Conservation (phyloP, 2,113 vertebrate genomes). For the Tetrao urogallus region DNA sequence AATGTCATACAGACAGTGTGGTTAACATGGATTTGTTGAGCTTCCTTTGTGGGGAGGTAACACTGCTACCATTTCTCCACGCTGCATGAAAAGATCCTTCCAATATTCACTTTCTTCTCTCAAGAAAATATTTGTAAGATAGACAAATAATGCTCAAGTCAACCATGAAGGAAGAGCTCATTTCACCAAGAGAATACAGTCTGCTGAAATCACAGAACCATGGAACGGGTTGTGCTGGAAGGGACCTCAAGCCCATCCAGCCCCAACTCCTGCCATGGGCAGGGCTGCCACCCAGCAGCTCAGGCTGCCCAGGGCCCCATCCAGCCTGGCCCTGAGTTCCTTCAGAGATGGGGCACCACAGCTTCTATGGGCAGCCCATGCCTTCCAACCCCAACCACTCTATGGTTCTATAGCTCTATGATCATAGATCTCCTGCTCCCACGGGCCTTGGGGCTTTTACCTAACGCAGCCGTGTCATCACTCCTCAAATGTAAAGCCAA, state of each 20-base stretch:
- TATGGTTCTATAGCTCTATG: too few species aligned
- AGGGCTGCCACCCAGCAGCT: too few species aligned
- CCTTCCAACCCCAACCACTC: too few species aligned
- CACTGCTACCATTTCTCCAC: background rate
- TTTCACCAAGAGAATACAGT: background rate
- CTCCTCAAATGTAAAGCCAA: slow-evolving; percentile 34
- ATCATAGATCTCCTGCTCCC: background rate
- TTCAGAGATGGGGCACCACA: too few species aligned
- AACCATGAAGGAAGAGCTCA: background rate
- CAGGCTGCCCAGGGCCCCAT: too few species aligned
- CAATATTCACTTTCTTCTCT: background rate
- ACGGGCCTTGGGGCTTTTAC: background rate
- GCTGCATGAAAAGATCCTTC: background rate
- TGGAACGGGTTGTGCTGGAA: too few species aligned
- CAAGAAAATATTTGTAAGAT: background rate
- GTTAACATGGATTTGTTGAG: background rate
- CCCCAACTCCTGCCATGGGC: too few species aligned
- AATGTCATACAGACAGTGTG: background rate
- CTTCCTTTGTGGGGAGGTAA: background rate
- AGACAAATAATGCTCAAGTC: background rate
- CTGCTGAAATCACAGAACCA: background rate
- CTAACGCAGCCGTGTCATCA: background rate
- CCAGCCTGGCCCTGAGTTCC: too few species aligned
- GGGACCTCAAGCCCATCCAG: too few species aligned
- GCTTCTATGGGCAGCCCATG: too few species aligned